A percentile compares a stretch with the other conserved stretches of the same genome.
Conservation (phyloP, 2,888 invertebrate genomes). For the Napeogenes inachia region DNA sequence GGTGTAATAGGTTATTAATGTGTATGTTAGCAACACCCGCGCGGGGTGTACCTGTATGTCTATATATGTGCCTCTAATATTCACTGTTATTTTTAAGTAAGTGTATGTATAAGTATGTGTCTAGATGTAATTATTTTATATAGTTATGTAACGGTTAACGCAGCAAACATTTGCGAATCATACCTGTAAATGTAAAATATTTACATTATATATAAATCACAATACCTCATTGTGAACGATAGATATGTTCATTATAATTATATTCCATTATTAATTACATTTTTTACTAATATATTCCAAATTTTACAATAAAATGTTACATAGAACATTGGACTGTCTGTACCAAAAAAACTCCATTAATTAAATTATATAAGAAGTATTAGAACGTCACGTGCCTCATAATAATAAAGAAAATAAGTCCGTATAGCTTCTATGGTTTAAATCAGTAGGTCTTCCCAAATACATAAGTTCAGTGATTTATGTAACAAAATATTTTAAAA, state of each 20-base stretch:
- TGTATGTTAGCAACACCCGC: background rate
- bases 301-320: background rate
- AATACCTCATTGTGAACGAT: background rate
- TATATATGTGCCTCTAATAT: constrained; percentile 3
- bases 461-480: constrained; percentile 24
- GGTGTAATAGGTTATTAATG: background rate
- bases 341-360: constrained; percentile 7
- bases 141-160: too few relatives aligned
- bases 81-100: background rate
- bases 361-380: constrained; percentile 9
- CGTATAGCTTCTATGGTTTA: constrained; percentile 5
- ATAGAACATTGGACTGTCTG: constrained; percentile 2
- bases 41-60: constrained; percentile 4
- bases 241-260: background rate
- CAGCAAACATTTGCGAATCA: too few relatives aligned
- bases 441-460: constrained; percentile 26
- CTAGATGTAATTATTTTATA: background rate
- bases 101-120: constrained; percentile 3
- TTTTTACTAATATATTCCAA: background rate
- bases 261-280: background rate
- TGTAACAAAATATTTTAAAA: constrained; percentile 14
- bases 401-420: background rate
- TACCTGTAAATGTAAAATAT: background rate
- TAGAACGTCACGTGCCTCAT: background rate
- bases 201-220: background rate